Evolutionary conservation across 1,140 invertebrate genomes (phyloP).

Genomic region (Panagrolaimus sp.): DNA sequence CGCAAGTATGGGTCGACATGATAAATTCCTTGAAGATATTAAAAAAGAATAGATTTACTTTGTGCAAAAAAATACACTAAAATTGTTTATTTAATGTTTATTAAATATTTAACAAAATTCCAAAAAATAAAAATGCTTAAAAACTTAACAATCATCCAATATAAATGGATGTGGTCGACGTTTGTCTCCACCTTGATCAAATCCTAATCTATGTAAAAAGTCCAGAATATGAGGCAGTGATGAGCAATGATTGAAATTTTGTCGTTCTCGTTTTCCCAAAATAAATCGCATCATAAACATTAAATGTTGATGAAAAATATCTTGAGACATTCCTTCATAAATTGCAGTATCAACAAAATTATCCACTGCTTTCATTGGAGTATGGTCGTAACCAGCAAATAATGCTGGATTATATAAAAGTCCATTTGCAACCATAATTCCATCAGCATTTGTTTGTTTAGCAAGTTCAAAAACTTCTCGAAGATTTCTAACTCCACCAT

Average conservation of each 20-base stretch:
- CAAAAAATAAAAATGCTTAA: no score
- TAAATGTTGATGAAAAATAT: conserved; percentile 12
- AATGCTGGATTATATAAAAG: background rate
- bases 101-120: no score
- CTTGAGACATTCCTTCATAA: background rate
- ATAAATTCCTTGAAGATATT: no score
- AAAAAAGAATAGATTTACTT: no score
- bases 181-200: background rate
- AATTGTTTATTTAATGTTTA: no score
- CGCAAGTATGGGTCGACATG: no score
- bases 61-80: no score
- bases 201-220: background rate
- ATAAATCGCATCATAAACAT: conserved; percentile 13
- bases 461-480: background rate
- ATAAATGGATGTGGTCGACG: background rate
- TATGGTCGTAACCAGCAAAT: background rate
- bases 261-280: background rate
- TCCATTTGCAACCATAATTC: conserved; percentile 9
- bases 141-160: no score
- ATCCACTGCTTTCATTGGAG: background rate
- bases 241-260: conserved; percentile 4
- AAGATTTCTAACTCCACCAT: background rate
- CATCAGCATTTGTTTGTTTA: background rate
- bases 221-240: conserved; percentile 4
- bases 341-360: conserved; percentile 1